Evolutionary conservation across 2,888 invertebrate genomes (phyloP).

Genomic region (Globia sparganii): DNA sequence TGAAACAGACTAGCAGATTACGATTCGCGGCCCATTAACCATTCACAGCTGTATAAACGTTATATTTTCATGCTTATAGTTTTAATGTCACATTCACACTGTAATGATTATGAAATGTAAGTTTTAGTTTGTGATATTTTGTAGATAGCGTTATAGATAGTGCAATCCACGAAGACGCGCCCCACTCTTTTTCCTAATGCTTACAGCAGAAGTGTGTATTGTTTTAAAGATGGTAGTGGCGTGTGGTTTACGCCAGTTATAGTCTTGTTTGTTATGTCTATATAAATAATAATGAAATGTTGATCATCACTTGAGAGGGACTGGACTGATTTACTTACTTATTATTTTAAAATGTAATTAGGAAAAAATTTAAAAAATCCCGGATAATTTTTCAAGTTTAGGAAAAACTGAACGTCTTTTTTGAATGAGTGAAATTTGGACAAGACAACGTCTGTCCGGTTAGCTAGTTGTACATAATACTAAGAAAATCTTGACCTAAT

Average conservation of each 20-base stretch:
- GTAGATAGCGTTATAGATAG: not conserved
- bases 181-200: no score
- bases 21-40: constrained; percentile 37
- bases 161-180: no score
- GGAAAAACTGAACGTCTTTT: no score
- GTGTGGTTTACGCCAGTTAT: not conserved
- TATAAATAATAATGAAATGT: not conserved
- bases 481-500: no score
- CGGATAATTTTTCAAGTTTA: no score
- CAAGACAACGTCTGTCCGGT: not conserved
- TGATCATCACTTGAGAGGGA: not conserved
- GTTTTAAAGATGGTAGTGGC: not conserved
- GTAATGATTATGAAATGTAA: constrained; percentile 43
- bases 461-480: not conserved
- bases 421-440: no score
- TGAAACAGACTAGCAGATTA: constrained; percentile 36
- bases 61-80: constrained; percentile 21
- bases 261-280: not conserved
- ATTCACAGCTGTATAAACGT: constrained; percentile 6
- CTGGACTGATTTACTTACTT: not conserved
- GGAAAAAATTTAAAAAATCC: no score
- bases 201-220: no score
- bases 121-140: constrained; percentile 7
- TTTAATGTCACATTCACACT: constrained; percentile 22
- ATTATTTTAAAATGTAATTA: no score